A percentile compares a stretch with the other conserved stretches of the same genome.
These are phyloP conservation scores for Menidia menidia DNA, from an alignment of 2,797 vertebrate species.

Conservation along the genomic window DNA sequence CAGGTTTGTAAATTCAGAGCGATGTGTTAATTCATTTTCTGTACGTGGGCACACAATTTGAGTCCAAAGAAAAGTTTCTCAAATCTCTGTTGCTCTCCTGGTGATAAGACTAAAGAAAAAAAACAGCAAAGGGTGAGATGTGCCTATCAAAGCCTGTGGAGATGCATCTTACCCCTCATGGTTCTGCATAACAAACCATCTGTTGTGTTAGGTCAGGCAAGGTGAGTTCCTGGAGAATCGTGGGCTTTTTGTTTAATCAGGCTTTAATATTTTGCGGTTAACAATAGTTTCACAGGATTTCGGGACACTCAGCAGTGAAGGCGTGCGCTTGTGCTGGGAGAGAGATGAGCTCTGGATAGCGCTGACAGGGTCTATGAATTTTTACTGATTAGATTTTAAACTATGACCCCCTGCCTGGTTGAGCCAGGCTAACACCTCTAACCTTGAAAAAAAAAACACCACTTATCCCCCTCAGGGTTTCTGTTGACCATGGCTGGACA, in stretches of 20 bases:
- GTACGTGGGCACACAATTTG: background rate
- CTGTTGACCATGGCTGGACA: too few relatives aligned
- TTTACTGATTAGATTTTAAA: too few relatives aligned
- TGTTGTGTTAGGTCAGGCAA: background rate
- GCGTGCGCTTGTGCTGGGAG: background rate
- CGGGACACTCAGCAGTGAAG: background rate
- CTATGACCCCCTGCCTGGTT: too few relatives aligned
- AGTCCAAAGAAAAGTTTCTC: background rate
- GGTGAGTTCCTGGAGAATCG: background rate
- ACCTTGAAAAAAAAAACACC: too few relatives aligned
- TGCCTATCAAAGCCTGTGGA: background rate
- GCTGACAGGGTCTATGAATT: background rate
- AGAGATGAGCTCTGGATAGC: background rate
- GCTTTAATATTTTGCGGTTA: background rate
- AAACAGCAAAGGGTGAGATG: background rate
- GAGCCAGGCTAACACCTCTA: too few relatives aligned
- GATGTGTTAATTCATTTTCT: background rate
- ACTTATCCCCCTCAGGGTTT: too few relatives aligned
- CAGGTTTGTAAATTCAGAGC: too few relatives aligned
- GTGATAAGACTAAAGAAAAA: background rate
- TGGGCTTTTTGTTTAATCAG: background rate
- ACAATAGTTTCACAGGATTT: background rate
- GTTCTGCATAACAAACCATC: slow-evolving; percentile 1
- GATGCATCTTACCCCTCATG: background rate
- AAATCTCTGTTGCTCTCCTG: background rate